Evolutionary conservation across 2,797 vertebrate species (phyloP), one percentile per base, ranked within the genome.

Genomic region (Bradypodion pumilum): DNA sequence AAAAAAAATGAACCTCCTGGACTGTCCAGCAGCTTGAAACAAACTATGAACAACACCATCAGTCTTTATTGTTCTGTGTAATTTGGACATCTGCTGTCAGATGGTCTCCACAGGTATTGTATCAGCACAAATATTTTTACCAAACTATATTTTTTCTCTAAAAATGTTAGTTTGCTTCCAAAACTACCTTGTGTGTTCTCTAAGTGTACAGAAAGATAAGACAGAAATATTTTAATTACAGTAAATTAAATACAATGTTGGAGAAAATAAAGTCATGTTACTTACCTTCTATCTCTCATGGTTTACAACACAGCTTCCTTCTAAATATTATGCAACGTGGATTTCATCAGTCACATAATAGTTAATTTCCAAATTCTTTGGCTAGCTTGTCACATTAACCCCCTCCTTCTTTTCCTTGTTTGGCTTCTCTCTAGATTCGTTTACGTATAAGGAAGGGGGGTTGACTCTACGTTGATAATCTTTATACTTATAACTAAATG

Each of bases 401-500:
- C 85, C 93, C 93, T 52, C 68, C 37, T 77, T 66, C 78, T 93
- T 93, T 93, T 88, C 56, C 86, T 93, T 92, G 88, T 89, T 91
- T 90, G 82, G 90, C 87, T 94, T 94, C 89, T 92, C 90, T 84
- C 88, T 81, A 32, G 73, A 87, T 82, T 91, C 78, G 91, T 93
- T 92, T 92, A 91, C 78, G 87, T 84, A 91, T 78, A 81, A 89
- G 15, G 25, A 25, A 23, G 78, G 66, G 0, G 49, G 85, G 87
- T 68, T 1, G 49, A 88, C 81, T 90, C 90, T 37, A 88, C 88
- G 84, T 90, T 95, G 91, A 94, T 92, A 89, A 87, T 92, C 88
- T 92, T 91, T 90, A 91, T 88, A 91, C 85, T 90, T 93, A 91
- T 72, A 81, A 92, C 88, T 93, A 94, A 94, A 92, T 90, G 91